Percentiles rank a stretch among this genome's conserved stretches.
phyloP scores from a whole-genome alignment of 1,140 invertebrate species.

The Bradynema listronoti region DNA sequence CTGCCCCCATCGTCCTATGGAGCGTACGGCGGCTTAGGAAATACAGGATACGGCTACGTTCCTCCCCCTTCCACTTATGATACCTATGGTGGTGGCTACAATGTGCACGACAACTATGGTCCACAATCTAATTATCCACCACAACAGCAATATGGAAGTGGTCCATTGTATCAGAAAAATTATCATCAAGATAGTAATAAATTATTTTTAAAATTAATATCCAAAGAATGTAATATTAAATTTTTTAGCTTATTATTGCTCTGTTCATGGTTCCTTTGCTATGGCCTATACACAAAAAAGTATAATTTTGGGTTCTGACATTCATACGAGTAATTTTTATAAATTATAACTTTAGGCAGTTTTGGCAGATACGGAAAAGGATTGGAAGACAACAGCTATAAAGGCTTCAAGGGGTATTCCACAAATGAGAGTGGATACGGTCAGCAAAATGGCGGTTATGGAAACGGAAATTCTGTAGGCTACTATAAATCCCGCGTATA shows the following conservation, averaged over 20 bases:
- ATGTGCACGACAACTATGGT: background rate
- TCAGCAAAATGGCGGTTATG: conserved; percentile 1
- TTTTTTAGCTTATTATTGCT: conserved; percentile 23
- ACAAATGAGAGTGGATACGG: background rate
- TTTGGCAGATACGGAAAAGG: background rate
- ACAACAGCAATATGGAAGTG: background rate
- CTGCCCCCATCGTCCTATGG: background rate
- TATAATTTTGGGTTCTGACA: too few relatives aligned
- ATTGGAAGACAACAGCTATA: background rate
- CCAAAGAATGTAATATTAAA: background rate
- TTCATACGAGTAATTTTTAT: too few relatives aligned
- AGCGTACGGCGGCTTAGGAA: background rate
- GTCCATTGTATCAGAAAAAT: background rate
- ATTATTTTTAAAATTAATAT: background rate
- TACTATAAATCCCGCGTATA: conserved; percentile 17
- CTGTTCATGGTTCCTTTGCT: conserved; percentile 22
- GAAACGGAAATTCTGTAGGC: conserved; percentile 3
- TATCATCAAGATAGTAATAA: background rate
- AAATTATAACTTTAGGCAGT: background rate
- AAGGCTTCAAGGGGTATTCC: too few relatives aligned
- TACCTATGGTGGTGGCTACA: background rate
- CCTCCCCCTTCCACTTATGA: background rate
- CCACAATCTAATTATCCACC: background rate
- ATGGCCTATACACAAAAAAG: too few relatives aligned
- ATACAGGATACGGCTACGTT: background rate